Evolutionary conservation across 2,113 vertebrate genomes (phyloP).

Genomic region (Sialia sialis): DNA sequence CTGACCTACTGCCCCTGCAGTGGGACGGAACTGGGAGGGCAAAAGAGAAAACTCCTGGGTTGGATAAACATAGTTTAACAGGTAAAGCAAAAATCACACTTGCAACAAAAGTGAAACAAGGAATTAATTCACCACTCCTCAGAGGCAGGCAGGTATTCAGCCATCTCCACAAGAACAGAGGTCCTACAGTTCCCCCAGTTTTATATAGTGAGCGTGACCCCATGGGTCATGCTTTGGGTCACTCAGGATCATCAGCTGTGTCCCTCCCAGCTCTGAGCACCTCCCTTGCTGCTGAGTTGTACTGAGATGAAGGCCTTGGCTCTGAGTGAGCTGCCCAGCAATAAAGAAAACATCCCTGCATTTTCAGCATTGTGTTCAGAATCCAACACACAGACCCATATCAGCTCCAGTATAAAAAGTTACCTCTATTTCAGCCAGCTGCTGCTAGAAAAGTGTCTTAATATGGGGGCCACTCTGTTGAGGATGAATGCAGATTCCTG

Average conservation of each 20-base stretch:
- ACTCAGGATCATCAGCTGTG: neutral
- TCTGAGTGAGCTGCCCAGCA: neutral
- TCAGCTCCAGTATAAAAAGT: neutral
- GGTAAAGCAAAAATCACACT: neutral
- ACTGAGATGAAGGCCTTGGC: neutral
- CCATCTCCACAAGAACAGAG: fast-evolving
- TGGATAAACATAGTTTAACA: neutral
- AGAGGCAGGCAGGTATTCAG: neutral
- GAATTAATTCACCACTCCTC: neutral
- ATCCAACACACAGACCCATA: neutral
- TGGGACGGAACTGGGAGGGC: neutral
- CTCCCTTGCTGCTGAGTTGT: neutral
- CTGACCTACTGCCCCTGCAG: neutral
- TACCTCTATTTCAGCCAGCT: neutral
- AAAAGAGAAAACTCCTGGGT: neutral
- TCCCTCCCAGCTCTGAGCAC: neutral
- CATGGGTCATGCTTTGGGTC: neutral
- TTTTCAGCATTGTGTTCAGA: neutral
- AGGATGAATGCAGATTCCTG: neutral
- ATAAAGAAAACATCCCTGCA: neutral
- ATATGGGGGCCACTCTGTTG: neutral
- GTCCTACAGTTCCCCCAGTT: no score
- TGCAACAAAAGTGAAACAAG: neutral
- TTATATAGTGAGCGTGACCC: neutral
- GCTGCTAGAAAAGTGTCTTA: neutral